phyloP scores from a whole-genome alignment of 2,888 invertebrate species.

The Thymelicus lineola region DNA sequence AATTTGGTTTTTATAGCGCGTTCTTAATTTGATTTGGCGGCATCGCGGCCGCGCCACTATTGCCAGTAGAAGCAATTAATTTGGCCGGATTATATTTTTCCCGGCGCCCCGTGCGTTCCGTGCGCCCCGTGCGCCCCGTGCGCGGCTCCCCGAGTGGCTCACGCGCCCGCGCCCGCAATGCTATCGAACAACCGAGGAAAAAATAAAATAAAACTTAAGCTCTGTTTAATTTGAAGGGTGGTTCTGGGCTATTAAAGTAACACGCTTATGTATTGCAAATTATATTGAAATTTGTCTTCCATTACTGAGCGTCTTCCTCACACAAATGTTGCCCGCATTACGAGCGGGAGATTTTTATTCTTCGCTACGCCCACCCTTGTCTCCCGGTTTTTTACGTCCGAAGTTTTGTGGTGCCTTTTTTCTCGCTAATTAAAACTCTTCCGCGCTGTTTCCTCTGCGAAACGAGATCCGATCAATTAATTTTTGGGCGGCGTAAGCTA shows the following conservation, averaged over 20 bases:
- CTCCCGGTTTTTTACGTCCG: slow-evolving; percentile 82
- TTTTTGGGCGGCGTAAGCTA: slow-evolving; percentile 81
- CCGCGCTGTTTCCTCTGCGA: slow-evolving; percentile 82
- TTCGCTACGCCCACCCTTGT: slow-evolving; percentile 81
- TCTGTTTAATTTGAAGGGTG: slow-evolving; percentile 86
- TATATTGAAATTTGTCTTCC: slow-evolving; percentile 86
- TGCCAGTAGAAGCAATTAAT: slow-evolving; percentile 84
- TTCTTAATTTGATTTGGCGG: slow-evolving; percentile 86
- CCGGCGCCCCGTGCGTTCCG: slow-evolving; percentile 65
- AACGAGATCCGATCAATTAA: slow-evolving; percentile 85
- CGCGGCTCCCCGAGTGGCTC: slow-evolving; percentile 54
- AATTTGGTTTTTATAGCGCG: slow-evolving; percentile 86
- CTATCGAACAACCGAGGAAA: slow-evolving; percentile 77
- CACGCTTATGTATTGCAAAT: slow-evolving; percentile 86
- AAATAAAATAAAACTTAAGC: slow-evolving; percentile 86
- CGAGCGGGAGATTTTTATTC: slow-evolving; percentile 82
- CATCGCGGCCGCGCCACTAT: slow-evolving; percentile 81
- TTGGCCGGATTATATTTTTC: slow-evolving; percentile 85
- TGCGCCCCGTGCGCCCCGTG: slow-evolving; percentile 52
- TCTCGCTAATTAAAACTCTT: slow-evolving; percentile 85
- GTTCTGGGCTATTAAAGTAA: slow-evolving; percentile 86
- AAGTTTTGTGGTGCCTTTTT: slow-evolving; percentile 82
- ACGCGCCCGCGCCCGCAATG: slow-evolving; percentile 65
- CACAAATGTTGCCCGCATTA: slow-evolving; percentile 85
- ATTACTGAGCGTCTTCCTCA: slow-evolving; percentile 84